These are phyloP conservation scores for Pterophyllum scalare DNA, from an alignment of 2,113 vertebrate genomes.

Conservation along the genomic window DNA sequence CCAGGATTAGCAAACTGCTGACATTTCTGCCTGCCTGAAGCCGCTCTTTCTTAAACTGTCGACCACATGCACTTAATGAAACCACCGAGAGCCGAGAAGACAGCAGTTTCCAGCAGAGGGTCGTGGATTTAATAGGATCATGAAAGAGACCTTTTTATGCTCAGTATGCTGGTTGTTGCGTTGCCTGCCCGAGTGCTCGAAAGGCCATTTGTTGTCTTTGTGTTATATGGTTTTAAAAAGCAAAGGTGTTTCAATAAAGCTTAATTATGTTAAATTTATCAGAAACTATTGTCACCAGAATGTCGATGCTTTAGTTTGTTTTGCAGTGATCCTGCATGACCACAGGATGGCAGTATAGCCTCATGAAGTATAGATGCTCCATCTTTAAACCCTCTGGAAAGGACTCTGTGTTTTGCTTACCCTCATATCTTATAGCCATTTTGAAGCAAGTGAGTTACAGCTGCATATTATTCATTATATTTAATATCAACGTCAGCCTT, in stretches of 20 bases:
- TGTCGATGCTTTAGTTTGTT: not conserved
- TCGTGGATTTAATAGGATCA: too few species aligned
- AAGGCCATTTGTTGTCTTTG: constrained; percentile 35
- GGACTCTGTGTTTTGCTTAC: not conserved
- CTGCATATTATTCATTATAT: not conserved
- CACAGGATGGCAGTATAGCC: constrained; percentile 48
- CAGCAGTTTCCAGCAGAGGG: constrained; percentile 13
- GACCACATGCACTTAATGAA: constrained; percentile 56
- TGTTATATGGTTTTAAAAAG: constrained; percentile 62
- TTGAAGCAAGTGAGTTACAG: not conserved
- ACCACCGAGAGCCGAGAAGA: not conserved
- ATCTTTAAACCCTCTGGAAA: not conserved
- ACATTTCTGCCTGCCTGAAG: not conserved
- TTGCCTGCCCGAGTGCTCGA: constrained; percentile 7
- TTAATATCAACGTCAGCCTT: not conserved
- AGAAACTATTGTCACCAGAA: not conserved
- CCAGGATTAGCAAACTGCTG: not conserved
- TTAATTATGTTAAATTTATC: constrained; percentile 33
- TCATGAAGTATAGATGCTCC: not conserved
- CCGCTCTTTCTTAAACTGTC: constrained; percentile 18
- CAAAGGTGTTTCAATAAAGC: constrained; percentile 58
- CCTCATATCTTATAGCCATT: not conserved
- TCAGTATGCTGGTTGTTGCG: constrained; percentile 26
- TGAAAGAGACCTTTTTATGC: constrained; percentile 40
- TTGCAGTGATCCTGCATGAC: constrained; percentile 23